phyloP scores from a whole-genome alignment of 1,140 invertebrate species.

The Nixonia krombeini region DNA sequence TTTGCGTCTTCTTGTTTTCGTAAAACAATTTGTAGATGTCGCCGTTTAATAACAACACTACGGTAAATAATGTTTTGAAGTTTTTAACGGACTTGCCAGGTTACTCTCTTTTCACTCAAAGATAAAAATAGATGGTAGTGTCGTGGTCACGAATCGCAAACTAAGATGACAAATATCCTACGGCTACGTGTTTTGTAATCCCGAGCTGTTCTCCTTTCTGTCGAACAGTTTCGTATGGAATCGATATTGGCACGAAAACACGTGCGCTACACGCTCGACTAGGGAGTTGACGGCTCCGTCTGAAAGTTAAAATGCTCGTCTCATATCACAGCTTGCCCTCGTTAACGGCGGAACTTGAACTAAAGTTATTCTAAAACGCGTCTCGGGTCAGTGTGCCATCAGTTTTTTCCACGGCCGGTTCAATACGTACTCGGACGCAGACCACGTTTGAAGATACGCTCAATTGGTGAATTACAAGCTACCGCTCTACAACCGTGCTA shows the following conservation, averaged over 20 bases:
- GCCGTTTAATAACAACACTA: neutral
- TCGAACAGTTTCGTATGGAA: conserved; percentile 5
- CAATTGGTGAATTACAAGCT: neutral
- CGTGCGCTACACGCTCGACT: neutral
- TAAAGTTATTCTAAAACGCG: conserved; percentile 47
- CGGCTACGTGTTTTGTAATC: conserved; percentile 21
- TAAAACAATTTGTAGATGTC: neutral
- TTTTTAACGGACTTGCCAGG: neutral
- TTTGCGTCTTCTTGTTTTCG: too few species aligned
- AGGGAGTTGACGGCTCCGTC: neutral
- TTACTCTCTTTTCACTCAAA: neutral
- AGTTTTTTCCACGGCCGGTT: conserved; percentile 14
- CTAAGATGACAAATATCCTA: conserved; percentile 1
- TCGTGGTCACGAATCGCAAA: conserved; percentile 8
- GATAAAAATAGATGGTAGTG: neutral
- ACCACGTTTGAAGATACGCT: neutral
- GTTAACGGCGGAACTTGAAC: conserved; percentile 35
- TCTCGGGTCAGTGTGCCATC: conserved; percentile 43
- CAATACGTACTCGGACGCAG: conserved; percentile 6
- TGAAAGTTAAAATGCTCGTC: conserved; percentile 39
- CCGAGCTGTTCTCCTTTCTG: conserved; percentile 10
- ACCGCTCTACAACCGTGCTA: conserved; percentile 2
- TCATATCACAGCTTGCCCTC: conserved; percentile 41
- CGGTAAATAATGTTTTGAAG: neutral
- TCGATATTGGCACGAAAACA: conserved; percentile 24